Conservation (phyloP, 2,113 vertebrate genomes). For the Eudyptes chrysolophus region DNA sequence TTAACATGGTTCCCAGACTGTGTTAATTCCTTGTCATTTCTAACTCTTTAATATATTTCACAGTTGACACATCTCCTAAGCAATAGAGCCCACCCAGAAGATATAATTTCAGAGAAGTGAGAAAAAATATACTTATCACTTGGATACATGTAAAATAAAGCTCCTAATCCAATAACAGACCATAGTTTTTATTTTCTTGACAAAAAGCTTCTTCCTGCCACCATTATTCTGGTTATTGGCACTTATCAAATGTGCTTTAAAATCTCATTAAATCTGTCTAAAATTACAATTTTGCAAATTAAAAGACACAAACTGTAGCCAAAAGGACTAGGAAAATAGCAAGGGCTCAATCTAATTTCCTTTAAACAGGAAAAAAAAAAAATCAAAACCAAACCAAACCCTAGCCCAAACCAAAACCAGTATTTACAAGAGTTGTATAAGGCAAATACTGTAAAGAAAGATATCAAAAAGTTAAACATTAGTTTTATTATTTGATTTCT, state of each 20-base stretch:
- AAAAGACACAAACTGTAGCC: not conserved
- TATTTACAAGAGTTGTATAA: not conserved
- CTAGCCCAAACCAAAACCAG: not conserved
- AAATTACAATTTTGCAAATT: not conserved
- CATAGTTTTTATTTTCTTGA: not conserved
- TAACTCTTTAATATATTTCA: not conserved
- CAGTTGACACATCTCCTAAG: not conserved
- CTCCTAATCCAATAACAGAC: not conserved
- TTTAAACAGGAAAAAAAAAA: not conserved
- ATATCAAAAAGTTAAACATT: not conserved
- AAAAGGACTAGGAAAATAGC: not conserved
- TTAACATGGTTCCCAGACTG: not conserved
- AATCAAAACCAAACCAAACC: not conserved
- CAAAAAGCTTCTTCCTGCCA: not conserved
- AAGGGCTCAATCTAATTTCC: not conserved
- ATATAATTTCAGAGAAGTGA: not conserved
- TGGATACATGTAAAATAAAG: not conserved
- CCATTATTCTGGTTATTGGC: not conserved
- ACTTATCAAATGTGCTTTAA: not conserved
- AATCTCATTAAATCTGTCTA: not conserved
- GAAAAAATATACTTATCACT: not conserved
- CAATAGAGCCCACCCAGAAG: not conserved
- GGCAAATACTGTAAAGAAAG: not conserved
- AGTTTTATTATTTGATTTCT: not conserved
- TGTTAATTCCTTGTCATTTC: not conserved